phyloP scores from a whole-genome alignment of 2,113 vertebrate genomes.

The Oceanites oceanicus region DNA sequence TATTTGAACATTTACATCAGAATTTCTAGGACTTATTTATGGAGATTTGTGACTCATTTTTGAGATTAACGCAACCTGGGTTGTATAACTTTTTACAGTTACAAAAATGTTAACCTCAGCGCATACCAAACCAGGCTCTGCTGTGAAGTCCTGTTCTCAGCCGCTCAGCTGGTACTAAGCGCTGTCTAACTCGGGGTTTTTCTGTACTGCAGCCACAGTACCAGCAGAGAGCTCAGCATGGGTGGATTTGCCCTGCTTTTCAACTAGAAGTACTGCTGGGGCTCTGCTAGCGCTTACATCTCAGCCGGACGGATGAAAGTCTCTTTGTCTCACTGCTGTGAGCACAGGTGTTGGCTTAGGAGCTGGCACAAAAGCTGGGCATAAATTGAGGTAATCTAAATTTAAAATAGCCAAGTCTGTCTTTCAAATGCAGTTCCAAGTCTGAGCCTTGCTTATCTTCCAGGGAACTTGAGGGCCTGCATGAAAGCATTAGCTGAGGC shows the following conservation, averaged over 20 bases:
- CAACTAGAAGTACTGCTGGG: not conserved
- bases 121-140: not conserved
- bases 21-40: not conserved
- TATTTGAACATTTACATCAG: not conserved
- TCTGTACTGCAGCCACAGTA: not conserved
- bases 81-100: not conserved
- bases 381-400: not conserved
- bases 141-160: not conserved
- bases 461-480: not conserved
- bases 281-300: not conserved
- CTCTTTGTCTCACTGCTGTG: not conserved
- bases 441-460: not conserved
- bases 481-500: not conserved
- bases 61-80: not conserved
- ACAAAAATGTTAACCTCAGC: not conserved
- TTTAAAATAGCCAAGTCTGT: not conserved
- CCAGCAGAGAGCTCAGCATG: not conserved
- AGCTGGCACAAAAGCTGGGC: not conserved
- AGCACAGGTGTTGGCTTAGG: not conserved
- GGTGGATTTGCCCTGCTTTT: not conserved
- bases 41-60: not conserved
- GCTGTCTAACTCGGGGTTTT: not conserved
- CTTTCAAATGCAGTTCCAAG: not conserved
- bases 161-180: not conserved
- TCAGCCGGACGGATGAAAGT: not conserved